Base-by-base conservation (phyloP, 35 echinoderm and acorn worm genomes). In the Hemicentrotus pulcherrimus region DNA sequence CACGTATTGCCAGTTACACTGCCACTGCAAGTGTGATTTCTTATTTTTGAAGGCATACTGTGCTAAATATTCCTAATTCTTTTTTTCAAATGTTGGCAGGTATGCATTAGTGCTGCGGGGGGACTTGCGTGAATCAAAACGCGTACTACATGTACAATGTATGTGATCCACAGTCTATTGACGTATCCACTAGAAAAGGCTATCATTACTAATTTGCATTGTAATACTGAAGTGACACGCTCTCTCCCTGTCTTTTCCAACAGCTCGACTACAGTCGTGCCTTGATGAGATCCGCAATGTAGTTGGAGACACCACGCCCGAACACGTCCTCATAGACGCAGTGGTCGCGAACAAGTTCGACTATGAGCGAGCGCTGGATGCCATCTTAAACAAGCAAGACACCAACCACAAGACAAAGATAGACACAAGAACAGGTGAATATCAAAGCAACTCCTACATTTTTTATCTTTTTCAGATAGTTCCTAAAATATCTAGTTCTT, bases 271-370 rank as follows among this genome's bases (percentile, higher is more conserved):
- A 35, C 97, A 99, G 70, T 99, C 98, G 32, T 99, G 98, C 70
- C 94, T 99, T 9, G 98, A 99, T 35, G 98, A 97, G 31, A 98
- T 99, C 47, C 97, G 98, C 61, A 99, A 96, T 78, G 96, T 99
- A 12, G 97, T 99, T 22, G 98, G 98, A 70, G 98, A 99, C 16
- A 97, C 93, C 31, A 95, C 96, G 14, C 98, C 98, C 58, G 98
- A 99, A 86, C 98, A 97, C 31, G 89, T 97, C n/a, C 91, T 99
- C 35, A 97, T 98, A 16, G 96, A 97, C 32, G 96, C 94, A 11
- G 87, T 97, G 19, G 35, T 99, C 46, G 86, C 95, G 0, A 95
- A 88, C 87, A 94, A 98, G 61, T 99, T 99, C 90, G 87, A 94
- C 19, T 96, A 96, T 91, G 98, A 99, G 46, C 97, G 95, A 41